Percentiles rank a stretch among this genome's conserved stretches.
Evolutionary conservation across 2,888 invertebrate species (phyloP).

Genomic region (Cancer borealis): DNA sequence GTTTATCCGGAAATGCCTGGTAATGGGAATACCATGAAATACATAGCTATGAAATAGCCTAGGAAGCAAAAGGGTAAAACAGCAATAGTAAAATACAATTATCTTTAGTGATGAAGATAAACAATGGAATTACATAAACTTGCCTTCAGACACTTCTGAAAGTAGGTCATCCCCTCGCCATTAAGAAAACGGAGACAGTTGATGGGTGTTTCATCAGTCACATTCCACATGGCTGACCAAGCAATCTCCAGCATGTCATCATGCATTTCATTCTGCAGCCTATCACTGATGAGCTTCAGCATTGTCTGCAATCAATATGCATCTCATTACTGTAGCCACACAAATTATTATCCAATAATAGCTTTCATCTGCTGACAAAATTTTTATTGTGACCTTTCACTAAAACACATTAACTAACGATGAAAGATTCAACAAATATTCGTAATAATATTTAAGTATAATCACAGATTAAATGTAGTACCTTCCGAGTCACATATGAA

Average conservation of each 20-base stretch:
- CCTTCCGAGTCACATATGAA: background rate
- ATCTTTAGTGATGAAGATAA: background rate
- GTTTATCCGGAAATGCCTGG: conserved; percentile 91
- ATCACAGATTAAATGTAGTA: background rate
- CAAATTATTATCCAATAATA: background rate
- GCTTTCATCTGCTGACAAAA: background rate
- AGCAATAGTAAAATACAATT: background rate
- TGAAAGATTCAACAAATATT: background rate
- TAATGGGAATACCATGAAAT: background rate
- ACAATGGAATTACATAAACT: conserved; percentile 78
- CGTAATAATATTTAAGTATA: background rate
- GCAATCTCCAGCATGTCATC: conserved; percentile 77
- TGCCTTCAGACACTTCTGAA: conserved; percentile 91
- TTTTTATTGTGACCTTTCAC: background rate
- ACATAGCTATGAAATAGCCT: background rate
- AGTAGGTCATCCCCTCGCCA: conserved; percentile 92
- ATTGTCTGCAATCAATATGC: conserved; percentile 84
- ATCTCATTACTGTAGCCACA: background rate
- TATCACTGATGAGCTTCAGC: conserved; percentile 91
- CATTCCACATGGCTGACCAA: conserved; percentile 99
- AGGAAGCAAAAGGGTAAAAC: background rate
- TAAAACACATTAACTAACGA: background rate
- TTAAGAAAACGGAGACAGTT: conserved; percentile 95
- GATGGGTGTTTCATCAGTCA: conserved; percentile 95
- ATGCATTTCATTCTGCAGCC: conserved; percentile 85